Evolutionary conservation across 2,797 vertebrate genomes (phyloP).

Genomic region (Ataeniobius toweri): DNA sequence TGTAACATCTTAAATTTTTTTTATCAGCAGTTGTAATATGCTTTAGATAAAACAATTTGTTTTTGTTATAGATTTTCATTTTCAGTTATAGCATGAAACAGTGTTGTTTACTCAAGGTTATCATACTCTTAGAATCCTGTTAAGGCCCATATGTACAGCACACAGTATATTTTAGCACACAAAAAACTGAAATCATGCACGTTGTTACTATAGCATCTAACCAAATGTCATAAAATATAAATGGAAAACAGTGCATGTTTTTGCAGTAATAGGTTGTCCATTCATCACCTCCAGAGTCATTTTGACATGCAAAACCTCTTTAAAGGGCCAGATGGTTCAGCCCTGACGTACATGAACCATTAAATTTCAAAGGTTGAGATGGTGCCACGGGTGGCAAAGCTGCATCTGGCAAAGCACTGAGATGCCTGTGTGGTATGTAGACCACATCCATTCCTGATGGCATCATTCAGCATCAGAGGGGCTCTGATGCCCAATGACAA

Average conservation of each 20-base stretch:
- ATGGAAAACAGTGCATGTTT: constrained; percentile 14
- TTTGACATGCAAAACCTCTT: constrained; percentile 62
- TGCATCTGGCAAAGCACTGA: constrained; percentile 76
- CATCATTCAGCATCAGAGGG: constrained; percentile 66
- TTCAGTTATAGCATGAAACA: not conserved
- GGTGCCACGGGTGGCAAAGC: constrained; percentile 79
- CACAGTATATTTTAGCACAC: not conserved
- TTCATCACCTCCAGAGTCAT: constrained; percentile 55
- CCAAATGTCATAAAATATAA: constrained; percentile 14
- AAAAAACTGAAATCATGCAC: not conserved
- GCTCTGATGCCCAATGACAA: constrained; percentile 53
- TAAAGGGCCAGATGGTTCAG: constrained; percentile 79
- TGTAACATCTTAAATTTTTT: not conserved
- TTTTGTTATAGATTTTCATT: not conserved
- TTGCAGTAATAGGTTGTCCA: constrained; percentile 26
- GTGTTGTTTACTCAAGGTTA: not conserved
- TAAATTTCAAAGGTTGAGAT: constrained; percentile 81
- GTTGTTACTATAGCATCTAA: constrained; percentile 1
- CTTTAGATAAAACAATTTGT: not conserved
- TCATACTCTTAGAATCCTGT: not conserved
- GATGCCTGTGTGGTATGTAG: constrained; percentile 75
- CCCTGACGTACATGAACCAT: constrained; percentile 77
- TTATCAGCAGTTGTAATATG: not conserved
- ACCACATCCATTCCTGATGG: constrained; percentile 81
- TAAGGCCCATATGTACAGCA: not conserved